Conservation (phyloP, 1,140 invertebrate species). For the Drepana arcuata region DNA sequence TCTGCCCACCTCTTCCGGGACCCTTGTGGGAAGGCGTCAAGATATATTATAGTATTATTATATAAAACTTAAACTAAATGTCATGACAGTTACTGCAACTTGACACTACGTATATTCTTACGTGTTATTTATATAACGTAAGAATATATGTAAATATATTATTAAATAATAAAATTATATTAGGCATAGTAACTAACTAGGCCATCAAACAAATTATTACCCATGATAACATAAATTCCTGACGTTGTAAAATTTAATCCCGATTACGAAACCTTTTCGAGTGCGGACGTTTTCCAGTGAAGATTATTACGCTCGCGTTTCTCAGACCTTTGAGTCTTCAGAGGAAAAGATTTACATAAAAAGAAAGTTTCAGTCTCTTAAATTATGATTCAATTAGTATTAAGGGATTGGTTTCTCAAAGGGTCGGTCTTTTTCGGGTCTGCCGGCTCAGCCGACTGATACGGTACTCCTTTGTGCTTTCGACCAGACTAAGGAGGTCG, state of each 20-base stretch:
- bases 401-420: conserved; percentile 66
- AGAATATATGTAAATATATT: too few relatives aligned
- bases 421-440: conserved; percentile 59
- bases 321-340: conserved; percentile 45
- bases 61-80: too few relatives aligned
- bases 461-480: conserved; percentile 57
- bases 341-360: conserved; percentile 67
- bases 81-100: too few relatives aligned
- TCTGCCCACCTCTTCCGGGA: too few relatives aligned
- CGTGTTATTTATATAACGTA: too few relatives aligned
- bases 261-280: conserved; percentile 28
- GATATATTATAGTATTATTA: too few relatives aligned
- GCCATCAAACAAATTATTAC: too few relatives aligned
- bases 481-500: conserved; percentile 57
- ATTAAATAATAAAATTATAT: too few relatives aligned
- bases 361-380: conserved; percentile 63
- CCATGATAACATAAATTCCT: too few relatives aligned
- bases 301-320: conserved; percentile 54
- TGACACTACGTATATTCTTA: too few relatives aligned
- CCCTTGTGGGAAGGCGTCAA: too few relatives aligned
- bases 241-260: conserved; percentile 52
- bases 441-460: conserved; percentile 37
- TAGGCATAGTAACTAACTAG: too few relatives aligned
- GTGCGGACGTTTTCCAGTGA: conserved; percentile 37
- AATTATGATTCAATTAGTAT: conserved; percentile 72